Evolutionary conservation across 2,888 invertebrate species (phyloP).

Genomic region (Dasysyrphus tricinctus): DNA sequence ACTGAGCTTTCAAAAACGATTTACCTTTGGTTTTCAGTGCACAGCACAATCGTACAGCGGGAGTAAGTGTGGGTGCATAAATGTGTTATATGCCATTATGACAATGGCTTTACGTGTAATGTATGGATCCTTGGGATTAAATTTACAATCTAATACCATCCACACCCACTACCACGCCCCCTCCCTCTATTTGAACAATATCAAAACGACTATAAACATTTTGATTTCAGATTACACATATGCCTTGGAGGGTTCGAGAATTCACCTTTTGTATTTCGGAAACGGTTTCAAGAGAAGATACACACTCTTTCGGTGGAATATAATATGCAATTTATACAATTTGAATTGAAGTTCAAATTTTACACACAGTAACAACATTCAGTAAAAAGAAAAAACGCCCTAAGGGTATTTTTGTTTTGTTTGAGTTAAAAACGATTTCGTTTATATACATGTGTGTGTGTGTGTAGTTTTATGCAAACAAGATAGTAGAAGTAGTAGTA

Average conservation of each 20-base stretch:
- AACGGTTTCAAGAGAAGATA: slow-evolving; percentile 35
- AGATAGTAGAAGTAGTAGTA: neutral
- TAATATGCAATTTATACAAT: slow-evolving; percentile 64
- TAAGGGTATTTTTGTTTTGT: slow-evolving; percentile 29
- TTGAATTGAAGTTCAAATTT: slow-evolving; percentile 69
- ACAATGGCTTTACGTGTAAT: slow-evolving; percentile 61
- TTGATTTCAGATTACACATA: slow-evolving; percentile 74
- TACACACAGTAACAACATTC: slow-evolving; percentile 33
- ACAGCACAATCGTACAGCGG: neutral
- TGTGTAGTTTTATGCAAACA: slow-evolving; percentile 14
- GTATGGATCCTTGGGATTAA: slow-evolving; percentile 64
- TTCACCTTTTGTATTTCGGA: slow-evolving; percentile 43
- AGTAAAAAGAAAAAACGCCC: slow-evolving; percentile 22
- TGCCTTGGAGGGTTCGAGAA: slow-evolving; percentile 56
- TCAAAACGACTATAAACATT: slow-evolving; percentile 70
- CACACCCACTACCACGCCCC: neutral
- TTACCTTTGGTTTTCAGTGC: slow-evolving; percentile 52
- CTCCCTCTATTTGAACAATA: neutral
- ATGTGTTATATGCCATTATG: slow-evolving; percentile 50
- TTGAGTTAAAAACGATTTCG: slow-evolving; percentile 38
- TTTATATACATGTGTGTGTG: slow-evolving; percentile 1
- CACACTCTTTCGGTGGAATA: slow-evolving; percentile 46
- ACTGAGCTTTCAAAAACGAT: slow-evolving; percentile 28
- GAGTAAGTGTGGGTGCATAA: neutral
- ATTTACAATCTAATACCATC: slow-evolving; percentile 25